A percentile compares a stretch with the other conserved stretches of the same genome.
phyloP scores from a whole-genome alignment of 37 sponge, comb jelly and placozoan genomes.

The Hexactinellida sp. region DNA sequence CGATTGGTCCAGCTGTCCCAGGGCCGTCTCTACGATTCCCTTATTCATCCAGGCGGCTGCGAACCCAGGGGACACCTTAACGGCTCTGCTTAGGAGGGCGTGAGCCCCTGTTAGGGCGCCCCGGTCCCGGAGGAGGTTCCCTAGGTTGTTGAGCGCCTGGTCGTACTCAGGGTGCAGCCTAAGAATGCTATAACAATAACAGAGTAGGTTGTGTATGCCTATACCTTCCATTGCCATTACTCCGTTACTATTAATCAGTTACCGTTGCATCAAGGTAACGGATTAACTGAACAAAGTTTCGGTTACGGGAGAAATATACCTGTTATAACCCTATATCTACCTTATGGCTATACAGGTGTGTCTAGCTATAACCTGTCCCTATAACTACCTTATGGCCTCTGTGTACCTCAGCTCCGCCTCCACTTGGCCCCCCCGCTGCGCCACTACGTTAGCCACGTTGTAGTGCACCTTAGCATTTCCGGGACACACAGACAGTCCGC shows the following conservation, averaged over 20 bases:
- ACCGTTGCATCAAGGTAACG: too few relatives aligned
- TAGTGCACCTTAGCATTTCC: constrained; percentile 75
- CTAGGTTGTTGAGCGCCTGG: constrained; percentile 64
- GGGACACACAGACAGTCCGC: constrained; percentile 45
- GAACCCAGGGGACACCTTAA: constrained; percentile 36
- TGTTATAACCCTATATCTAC: too few relatives aligned
- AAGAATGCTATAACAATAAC: background rate
- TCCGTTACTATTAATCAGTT: too few relatives aligned
- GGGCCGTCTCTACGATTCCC: constrained; percentile 52
- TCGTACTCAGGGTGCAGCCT: constrained; percentile 60
- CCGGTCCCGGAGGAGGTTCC: constrained; percentile 58
- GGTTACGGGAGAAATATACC: too few relatives aligned
- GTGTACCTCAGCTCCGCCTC: constrained; percentile 38
- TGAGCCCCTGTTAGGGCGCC: constrained; percentile 32
- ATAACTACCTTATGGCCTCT: constrained; percentile 42
- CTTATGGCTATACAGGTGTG: too few relatives aligned
- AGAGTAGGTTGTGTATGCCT: too few relatives aligned
- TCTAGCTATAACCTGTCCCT: background rate
- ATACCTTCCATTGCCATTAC: too few relatives aligned
- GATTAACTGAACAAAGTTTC: too few relatives aligned
- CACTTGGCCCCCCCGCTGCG: constrained; percentile 24
- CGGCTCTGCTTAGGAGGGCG: constrained; percentile 26
- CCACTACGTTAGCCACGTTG: constrained; percentile 52
- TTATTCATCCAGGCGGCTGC: constrained; percentile 83
- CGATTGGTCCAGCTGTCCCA: constrained; percentile 26